phyloP scores from a whole-genome alignment of 2,888 invertebrate species.

The Diogma glabrata region DNA sequence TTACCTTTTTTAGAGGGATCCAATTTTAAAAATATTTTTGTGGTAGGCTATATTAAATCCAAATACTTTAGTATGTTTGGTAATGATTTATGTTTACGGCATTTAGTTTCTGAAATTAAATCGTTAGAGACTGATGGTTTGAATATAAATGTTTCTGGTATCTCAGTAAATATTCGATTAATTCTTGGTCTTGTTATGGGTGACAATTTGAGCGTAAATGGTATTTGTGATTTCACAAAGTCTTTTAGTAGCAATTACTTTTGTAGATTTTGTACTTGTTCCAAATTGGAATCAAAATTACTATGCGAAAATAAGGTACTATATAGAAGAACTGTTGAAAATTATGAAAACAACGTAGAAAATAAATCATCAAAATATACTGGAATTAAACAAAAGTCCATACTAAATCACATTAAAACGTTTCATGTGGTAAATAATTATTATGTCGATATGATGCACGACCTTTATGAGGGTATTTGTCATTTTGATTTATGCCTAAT shows the following conservation, averaged over 20 bases:
- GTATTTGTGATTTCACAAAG: too few relatives aligned
- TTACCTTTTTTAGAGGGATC: not conserved
- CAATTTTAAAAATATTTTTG: not conserved
- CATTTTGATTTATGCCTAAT: slow-evolving; percentile 20
- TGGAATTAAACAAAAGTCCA: slow-evolving; percentile 17
- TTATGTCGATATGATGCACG: slow-evolving; percentile 21
- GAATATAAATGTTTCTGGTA: not conserved
- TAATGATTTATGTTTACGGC: not conserved
- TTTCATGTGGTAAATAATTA: slow-evolving; percentile 21
- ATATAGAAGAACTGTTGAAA: slow-evolving; percentile 15
- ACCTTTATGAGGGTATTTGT: slow-evolving; percentile 20
- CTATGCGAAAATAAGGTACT: slow-evolving; percentile 12
- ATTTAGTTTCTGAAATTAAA: not conserved
- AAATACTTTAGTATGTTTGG: not conserved
- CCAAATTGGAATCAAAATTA: too few relatives aligned
- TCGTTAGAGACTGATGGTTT: not conserved
- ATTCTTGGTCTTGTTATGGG: not conserved
- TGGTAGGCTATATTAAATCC: not conserved
- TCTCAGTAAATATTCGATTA: not conserved
- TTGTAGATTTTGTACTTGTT: too few relatives aligned
- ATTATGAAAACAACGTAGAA: slow-evolving; percentile 16
- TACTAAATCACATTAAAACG: slow-evolving; percentile 14
- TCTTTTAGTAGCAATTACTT: too few relatives aligned
- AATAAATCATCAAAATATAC: slow-evolving; percentile 17
- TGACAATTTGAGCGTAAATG: not conserved